Base-by-base conservation (phyloP, 2,888 invertebrate species). In the Drosophila leonis region DNA sequence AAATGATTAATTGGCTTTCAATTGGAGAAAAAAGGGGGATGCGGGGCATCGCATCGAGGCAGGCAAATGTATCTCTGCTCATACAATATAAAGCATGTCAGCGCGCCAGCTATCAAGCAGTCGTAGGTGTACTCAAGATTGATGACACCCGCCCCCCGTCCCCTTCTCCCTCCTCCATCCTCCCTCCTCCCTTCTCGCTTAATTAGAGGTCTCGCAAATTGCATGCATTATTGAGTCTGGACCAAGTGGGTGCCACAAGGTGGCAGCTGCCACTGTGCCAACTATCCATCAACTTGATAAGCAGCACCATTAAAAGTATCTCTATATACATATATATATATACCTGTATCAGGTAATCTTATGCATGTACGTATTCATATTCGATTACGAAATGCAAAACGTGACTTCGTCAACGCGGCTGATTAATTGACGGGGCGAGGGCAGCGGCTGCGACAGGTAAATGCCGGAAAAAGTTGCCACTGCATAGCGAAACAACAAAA, bases 271-370 rank as follows among this genome's bases (percentile, higher is more conserved):
- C 82, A 70, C 74, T 62, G 62, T 46, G 67, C 71, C 56, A 48
- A 46, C 68, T 81, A 82, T 88, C 88, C 71, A 68, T 87, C 90
- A 90, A 79, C 69, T 82, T 90, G 88, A 90, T 88, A 82, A 82
- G 83, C 90, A 82, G 71, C 59, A 10, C 55, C 82, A 84, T 88
- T 83, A 90, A 90, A 55, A 64, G 68, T 57, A 37, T 52, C 41
- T 41, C 6, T 33, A 9, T n/a, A 13, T 33, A 13, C 27, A 20
- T 12, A 7, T 18, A 12, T 33, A 31, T 48, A 20, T 35, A 10
- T 29, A 29, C 27, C 24, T 29, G n/a, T 57, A 59, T 56, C 56
- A 72, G 59, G 52, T 63, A 51, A 77, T 60, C 33, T 35, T 61
- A 46, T 59, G 49, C 52, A 59, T 56, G 27, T 41, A 18, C 55